These are phyloP conservation scores for Tholera decimalis DNA, from an alignment of 2,888 invertebrate genomes.

Conservation along the genomic window DNA sequence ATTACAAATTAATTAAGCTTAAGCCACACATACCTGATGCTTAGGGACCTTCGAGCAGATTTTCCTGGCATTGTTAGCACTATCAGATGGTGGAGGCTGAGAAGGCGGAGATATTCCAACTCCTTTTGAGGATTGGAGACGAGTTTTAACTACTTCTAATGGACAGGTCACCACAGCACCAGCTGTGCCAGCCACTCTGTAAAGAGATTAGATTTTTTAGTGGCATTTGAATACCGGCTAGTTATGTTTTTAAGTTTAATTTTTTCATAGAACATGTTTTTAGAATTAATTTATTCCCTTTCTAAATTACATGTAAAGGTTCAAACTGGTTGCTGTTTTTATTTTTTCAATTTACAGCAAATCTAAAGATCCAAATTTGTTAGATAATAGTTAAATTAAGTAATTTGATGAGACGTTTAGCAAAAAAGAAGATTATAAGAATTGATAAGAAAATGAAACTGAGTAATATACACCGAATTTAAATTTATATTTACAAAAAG, in stretches of 20 bases:
- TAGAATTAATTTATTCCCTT: slow-evolving; percentile 15
- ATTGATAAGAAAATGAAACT: not conserved
- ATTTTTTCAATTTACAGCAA: not conserved
- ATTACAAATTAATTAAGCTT: not conserved
- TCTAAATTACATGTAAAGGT: slow-evolving; percentile 16
- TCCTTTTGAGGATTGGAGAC: slow-evolving; percentile 98
- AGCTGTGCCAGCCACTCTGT: slow-evolving; percentile 98
- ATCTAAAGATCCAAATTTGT: not conserved
- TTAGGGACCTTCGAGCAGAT: slow-evolving; percentile 94
- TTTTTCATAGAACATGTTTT: not conserved
- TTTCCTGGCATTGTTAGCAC: slow-evolving; percentile 92
- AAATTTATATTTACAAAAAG: too few relatives aligned
- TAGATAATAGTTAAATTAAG: too few relatives aligned
- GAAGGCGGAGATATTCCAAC: slow-evolving; percentile 87
- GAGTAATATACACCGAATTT: too few relatives aligned
- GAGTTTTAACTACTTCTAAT: slow-evolving; percentile 99
- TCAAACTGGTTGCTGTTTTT: not conserved
- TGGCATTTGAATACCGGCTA: not conserved
- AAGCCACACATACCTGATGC: slow-evolving; percentile 92
- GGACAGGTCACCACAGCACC: slow-evolving; percentile 99
- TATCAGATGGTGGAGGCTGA: slow-evolving; percentile 87
- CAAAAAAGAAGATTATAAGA: not conserved
- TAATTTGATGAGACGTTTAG: not conserved
- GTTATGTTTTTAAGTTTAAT: not conserved
- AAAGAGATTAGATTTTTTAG: slow-evolving; percentile 18